Evolutionary conservation across 2,113 vertebrate species (phyloP).

Genomic region (human (Homo sapiens)): GRCh38 chr7:103811501-103812000

Average conservation of each 20-base stretch:
- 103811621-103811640: slow-evolving; percentile 80
- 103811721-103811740: slow-evolving; percentile 70
- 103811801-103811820: neutral
- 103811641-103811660: slow-evolving; percentile 80
- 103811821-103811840: slow-evolving; percentile 17
- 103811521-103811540: slow-evolving; percentile 81
- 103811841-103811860: neutral
- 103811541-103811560: slow-evolving; percentile 79
- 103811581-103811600: slow-evolving; percentile 78
- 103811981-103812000: slow-evolving; percentile 4
- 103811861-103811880: slow-evolving; percentile 22
- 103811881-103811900: slow-evolving; percentile 13
- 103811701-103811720: slow-evolving; percentile 63
- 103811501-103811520: slow-evolving; percentile 87
- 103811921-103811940: neutral
- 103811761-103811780: slow-evolving; percentile 51
- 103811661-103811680: slow-evolving; percentile 76
- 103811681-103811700: slow-evolving; percentile 53
- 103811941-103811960: neutral
- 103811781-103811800: slow-evolving; percentile 21
- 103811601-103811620: slow-evolving; percentile 85
- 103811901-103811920: neutral
- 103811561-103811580: slow-evolving; percentile 82
- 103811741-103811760: slow-evolving; percentile 30
- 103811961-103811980: neutral